phyloP scores from a whole-genome alignment of 2,888 invertebrate species.

The Drosophila ezoana region DNA sequence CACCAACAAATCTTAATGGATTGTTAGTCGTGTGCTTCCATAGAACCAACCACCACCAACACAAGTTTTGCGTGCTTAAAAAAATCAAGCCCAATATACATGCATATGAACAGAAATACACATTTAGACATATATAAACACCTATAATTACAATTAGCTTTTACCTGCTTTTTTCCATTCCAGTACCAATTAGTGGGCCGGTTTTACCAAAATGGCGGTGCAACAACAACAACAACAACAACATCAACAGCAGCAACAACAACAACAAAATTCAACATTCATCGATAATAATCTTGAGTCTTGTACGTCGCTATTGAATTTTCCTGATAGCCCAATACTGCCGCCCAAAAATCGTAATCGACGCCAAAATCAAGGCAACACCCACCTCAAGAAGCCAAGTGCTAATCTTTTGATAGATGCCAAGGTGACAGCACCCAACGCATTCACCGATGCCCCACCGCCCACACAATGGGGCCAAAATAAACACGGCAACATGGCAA shows the following conservation, averaged over 20 bases:
- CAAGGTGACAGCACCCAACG: conserved; percentile 32
- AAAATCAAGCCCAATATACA: conserved; percentile 17
- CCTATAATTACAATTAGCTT: conserved; percentile 27
- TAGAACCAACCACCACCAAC: conserved; percentile 30
- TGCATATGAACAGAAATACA: conserved; percentile 13
- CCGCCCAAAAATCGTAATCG: conserved; percentile 63
- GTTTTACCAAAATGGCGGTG: conserved; percentile 73
- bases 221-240: conserved; percentile 55
- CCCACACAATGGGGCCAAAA: conserved; percentile 50
- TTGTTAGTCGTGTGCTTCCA: conserved; percentile 66
- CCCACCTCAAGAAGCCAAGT: conserved; percentile 40
- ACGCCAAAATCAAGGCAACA: conserved; percentile 51
- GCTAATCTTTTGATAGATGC: conserved; percentile 29
- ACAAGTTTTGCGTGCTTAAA: conserved; percentile 62
- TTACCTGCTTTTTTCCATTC: conserved; percentile 37
- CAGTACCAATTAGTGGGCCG: conserved; percentile 63
- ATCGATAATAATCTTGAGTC: conserved; percentile 80
- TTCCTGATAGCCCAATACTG: conserved; percentile 83
- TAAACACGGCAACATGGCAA: conserved; percentile 57
- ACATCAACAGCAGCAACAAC: conserved; percentile 46
- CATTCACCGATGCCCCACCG: conserved; percentile 10
- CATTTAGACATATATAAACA: conserved; percentile 6
- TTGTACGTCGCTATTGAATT: conserved; percentile 76
- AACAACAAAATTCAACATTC: conserved; percentile 83
- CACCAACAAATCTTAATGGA: conserved; percentile 82